Conservation (phyloP, 2,113 vertebrate species). For the Phylloscopus trochiloides region DNA sequence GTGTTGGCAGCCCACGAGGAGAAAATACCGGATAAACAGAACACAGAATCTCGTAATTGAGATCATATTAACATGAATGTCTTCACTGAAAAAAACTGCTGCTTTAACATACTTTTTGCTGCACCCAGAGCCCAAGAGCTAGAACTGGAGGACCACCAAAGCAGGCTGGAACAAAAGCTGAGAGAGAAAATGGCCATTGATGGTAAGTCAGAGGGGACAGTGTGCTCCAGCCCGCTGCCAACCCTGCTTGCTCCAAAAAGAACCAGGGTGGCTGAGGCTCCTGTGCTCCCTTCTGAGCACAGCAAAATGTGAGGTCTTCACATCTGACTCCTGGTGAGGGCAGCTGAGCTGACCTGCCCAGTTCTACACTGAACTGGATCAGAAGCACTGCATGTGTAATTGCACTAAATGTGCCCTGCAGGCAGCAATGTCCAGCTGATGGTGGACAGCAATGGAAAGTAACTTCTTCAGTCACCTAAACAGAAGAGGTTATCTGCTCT, state of each 20-base stretch:
- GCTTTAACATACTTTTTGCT: neutral
- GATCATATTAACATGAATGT: neutral
- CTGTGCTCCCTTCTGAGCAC: neutral
- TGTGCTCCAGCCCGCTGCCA: neutral
- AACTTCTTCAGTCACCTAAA: neutral
- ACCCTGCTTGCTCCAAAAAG: neutral
- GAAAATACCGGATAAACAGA: neutral
- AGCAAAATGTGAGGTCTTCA: neutral
- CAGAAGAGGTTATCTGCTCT: neutral
- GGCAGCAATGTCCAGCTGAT: neutral
- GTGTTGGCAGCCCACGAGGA: neutral
- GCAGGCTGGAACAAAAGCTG: conserved; percentile 83
- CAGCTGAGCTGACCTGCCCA: neutral
- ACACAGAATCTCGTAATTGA: neutral
- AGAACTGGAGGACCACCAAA: conserved; percentile 90
- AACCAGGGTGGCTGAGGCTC: neutral
- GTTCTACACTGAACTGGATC: neutral
- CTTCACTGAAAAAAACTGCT: neutral
- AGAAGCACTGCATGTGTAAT: neutral
- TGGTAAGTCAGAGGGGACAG: conserved; percentile 70
- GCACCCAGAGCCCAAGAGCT: conserved; percentile 85
- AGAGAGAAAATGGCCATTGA: conserved; percentile 80
- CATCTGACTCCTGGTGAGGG: neutral
- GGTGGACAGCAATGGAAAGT: neutral
- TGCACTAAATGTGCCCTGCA: neutral